Conservation (phyloP, 2,113 vertebrate genomes). For the Crotalus tigris region DNA sequence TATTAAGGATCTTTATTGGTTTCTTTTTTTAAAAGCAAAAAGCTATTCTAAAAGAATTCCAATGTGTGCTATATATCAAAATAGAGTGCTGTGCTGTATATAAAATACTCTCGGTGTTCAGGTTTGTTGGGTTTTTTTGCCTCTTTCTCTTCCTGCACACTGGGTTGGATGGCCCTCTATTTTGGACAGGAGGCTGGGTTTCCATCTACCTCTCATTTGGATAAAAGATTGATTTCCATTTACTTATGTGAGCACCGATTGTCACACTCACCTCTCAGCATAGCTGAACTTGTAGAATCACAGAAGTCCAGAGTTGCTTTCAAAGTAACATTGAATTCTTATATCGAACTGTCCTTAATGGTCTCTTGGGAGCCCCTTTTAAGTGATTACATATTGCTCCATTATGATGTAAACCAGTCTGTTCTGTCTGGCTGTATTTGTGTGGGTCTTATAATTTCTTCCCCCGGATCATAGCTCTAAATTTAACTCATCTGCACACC, state of each 20-base stretch:
- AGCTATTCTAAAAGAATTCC: background rate
- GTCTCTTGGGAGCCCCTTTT: background rate
- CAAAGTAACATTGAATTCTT: background rate
- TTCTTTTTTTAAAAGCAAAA: background rate
- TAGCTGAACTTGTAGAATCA: background rate
- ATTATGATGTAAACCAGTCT: background rate
- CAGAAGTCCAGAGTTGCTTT: background rate
- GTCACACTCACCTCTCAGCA: background rate
- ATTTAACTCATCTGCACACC: background rate
- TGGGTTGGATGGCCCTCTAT: background rate
- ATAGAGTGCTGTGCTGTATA: background rate
- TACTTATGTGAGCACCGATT: background rate
- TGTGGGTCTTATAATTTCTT: background rate
- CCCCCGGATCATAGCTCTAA: background rate
- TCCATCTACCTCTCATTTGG: background rate
- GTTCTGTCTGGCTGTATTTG: background rate
- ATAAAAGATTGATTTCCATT: background rate
- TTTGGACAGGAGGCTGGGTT: background rate
- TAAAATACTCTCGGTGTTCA: background rate
- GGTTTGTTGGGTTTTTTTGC: background rate
- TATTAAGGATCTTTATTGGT: background rate
- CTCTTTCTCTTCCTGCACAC: background rate
- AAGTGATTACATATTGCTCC: background rate
- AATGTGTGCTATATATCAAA: background rate
- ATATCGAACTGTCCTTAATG: background rate